phyloP scores from a whole-genome alignment of 2,113 vertebrate species.

The Bufo gargarizans region DNA sequence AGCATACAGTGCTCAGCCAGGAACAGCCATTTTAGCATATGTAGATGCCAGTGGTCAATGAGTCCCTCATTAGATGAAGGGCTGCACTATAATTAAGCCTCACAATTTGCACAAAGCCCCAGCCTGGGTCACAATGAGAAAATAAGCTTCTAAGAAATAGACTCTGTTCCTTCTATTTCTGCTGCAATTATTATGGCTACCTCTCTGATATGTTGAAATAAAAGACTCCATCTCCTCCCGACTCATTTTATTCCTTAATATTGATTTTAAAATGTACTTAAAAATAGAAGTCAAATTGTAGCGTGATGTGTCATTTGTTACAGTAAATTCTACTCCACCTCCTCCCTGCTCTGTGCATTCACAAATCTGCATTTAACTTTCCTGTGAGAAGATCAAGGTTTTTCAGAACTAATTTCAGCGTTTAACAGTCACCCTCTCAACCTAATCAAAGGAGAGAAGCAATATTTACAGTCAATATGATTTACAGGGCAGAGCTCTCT shows the following conservation, averaged over 20 bases:
- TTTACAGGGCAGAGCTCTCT: neutral
- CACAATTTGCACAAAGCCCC: too few relatives aligned
- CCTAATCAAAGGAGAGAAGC: neutral
- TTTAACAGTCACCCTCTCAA: neutral
- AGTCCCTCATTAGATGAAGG: too few relatives aligned
- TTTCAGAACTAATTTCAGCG: neutral
- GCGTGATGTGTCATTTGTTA: neutral
- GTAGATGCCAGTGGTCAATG: too few relatives aligned
- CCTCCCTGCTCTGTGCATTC: neutral
- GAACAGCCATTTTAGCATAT: too few relatives aligned
- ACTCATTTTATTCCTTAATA: neutral
- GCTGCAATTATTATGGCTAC: too few relatives aligned
- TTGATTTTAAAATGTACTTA: neutral
- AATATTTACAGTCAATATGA: constrained; percentile 24
- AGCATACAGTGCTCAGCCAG: too few relatives aligned
- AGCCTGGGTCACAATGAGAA: too few relatives aligned
- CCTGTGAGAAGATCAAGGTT: neutral
- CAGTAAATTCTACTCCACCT: neutral
- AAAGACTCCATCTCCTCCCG: too few relatives aligned
- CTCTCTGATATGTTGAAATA: too few relatives aligned
- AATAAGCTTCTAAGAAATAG: too few relatives aligned
- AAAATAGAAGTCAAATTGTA: neutral
- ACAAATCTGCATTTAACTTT: neutral
- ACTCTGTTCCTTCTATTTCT: too few relatives aligned
- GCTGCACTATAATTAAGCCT: too few relatives aligned